Percentiles rank a stretch among this genome's conserved stretches.
Conservation (phyloP, 2,113 vertebrate genomes). For the Panthera leo region DNA sequence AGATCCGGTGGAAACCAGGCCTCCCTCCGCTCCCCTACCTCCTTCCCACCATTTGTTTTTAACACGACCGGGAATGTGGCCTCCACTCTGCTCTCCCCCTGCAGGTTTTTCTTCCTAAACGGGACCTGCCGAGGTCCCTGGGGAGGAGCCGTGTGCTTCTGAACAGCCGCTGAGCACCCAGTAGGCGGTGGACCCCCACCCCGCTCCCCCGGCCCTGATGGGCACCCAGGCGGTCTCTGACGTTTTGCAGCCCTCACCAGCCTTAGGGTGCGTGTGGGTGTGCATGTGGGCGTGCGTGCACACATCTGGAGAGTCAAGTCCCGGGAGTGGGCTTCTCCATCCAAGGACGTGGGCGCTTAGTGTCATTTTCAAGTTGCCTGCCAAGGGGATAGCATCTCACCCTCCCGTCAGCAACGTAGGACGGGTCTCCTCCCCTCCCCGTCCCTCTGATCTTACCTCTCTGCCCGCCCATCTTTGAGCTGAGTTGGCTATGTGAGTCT, state of each 20-base stretch:
- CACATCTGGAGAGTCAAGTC: background rate
- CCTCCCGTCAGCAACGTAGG: fast-evolving
- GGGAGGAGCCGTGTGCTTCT: fast-evolving
- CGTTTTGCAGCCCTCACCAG: background rate
- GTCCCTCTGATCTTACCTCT: fast-evolving
- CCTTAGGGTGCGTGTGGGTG: background rate
- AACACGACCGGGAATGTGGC: background rate
- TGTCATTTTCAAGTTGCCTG: background rate
- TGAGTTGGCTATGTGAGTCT: fast-evolving
- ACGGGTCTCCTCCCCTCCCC: fast-evolving
- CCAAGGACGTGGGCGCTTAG: background rate
- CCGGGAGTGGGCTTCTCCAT: background rate
- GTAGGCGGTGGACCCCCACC: fast-evolving
- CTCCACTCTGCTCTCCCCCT: background rate
- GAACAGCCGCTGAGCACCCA: background rate
- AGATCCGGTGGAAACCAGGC: fast-evolving
- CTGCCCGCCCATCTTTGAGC: background rate
- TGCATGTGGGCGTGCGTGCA: fast-evolving
- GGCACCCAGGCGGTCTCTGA: no score
- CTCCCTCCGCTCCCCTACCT: background rate
- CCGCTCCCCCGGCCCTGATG: background rate
- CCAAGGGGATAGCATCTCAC: background rate
- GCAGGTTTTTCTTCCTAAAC: no score
- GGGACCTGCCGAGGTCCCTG: background rate
- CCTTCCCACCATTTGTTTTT: background rate